Evolutionary conservation across 2,113 vertebrate genomes (phyloP), one percentile per base, ranked within the genome.

Genomic region (Gadus macrocephalus): DNA sequence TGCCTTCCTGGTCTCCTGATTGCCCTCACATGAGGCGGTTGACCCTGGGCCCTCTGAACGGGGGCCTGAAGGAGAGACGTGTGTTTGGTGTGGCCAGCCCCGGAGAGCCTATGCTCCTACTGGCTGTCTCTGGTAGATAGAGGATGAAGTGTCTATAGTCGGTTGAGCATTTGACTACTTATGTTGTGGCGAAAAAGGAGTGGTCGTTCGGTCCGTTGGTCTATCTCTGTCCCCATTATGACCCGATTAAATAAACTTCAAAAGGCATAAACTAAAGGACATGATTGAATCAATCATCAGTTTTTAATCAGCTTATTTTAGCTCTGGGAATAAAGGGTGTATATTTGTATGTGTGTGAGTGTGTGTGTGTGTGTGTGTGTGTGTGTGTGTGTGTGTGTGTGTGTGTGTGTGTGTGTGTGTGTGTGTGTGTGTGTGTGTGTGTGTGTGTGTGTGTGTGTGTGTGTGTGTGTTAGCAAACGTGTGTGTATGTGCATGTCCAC

Each of bases 1-100:
- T 67, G 53, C 68, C 81, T 85, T 82, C 80, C 86, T 79, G 62
- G 49, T 3, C 78, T 74, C 72, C n/a, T 80, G 66, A 79, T 78
- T 17, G 60, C 67, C 71, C 69, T 83, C 86, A 87, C 80, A 74
- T 89, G 82, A 86, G 74, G 63, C 28, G 20, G 67, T 59, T 0
- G 2, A 58, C n/a, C 55, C n/a, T 58, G 15, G 16, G 42, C 42
- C 31, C 31, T 35, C 31, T 35, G 31, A 9, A 7, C 42, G 2
- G 2, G 12, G 42, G 8, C 42, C 42, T 14, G 0, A 14, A 49
- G 42, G 42, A 49, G 42, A 49, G 42, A 9, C 12, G 42, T 49
- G 42, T 49, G 17, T 59, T 69, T 19, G 16, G 19, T 77, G 77
- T 12, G 42, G 42, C 8, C 42, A 49, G 42, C 9, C 42, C 9